These are phyloP conservation scores for Glaucidium brasilianum DNA, from an alignment of 2,113 vertebrate species.

Conservation along the genomic window DNA sequence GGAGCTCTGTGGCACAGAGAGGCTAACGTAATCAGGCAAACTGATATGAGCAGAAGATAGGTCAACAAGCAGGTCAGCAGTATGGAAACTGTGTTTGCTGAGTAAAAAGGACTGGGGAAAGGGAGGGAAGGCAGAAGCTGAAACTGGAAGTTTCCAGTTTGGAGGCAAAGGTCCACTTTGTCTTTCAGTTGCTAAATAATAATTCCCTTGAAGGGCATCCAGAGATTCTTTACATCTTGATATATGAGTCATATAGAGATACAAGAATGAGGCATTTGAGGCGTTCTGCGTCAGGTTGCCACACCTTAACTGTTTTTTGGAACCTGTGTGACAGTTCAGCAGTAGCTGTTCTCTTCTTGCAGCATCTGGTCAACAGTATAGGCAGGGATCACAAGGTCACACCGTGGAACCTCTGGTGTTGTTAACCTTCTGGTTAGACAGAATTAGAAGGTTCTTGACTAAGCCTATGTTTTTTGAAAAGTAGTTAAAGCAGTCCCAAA, in stretches of 20 bases:
- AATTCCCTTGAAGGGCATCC: not conserved
- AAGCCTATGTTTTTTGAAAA: not conserved
- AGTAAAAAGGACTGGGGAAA: not conserved
- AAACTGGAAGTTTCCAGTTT: not conserved
- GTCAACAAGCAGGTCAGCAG: not conserved
- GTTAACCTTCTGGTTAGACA: not conserved
- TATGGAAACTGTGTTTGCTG: not conserved
- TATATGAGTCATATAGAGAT: not conserved
- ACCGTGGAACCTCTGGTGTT: not conserved
- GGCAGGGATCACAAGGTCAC: not conserved
- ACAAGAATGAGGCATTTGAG: not conserved
- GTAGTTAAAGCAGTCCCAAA: not conserved
- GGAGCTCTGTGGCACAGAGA: not conserved
- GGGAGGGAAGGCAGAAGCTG: not conserved
- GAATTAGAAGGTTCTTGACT: not conserved
- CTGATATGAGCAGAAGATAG: rapidly evolving
- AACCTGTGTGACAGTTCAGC: not conserved
- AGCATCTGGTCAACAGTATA: not conserved
- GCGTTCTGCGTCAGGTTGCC: not conserved
- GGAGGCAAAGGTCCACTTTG: not conserved
- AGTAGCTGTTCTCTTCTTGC: not conserved
- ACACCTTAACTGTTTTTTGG: not conserved
- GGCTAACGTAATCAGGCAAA: not conserved
- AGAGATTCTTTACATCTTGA: not conserved
- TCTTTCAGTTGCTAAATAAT: not conserved